A percentile compares a stretch with the other conserved stretches of the same genome.
phyloP scores from a whole-genome alignment of 2,888 invertebrate species.

The Emesis russula region DNA sequence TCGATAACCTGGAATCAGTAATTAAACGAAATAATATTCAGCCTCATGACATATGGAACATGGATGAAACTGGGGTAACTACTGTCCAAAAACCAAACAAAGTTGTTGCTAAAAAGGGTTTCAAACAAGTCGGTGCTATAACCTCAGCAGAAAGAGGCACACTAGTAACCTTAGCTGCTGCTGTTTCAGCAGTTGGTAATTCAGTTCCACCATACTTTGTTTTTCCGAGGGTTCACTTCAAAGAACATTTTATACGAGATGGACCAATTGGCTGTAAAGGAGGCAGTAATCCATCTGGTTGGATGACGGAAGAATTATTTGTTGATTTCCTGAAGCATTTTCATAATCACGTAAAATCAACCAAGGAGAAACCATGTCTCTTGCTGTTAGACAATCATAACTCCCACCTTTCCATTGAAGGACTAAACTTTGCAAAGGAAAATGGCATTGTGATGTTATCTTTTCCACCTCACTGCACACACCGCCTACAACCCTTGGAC shows the following conservation, averaged over 20 bases:
- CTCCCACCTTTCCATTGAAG: conserved; percentile 76
- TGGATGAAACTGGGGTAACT: conserved; percentile 80
- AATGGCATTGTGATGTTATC: conserved; percentile 80
- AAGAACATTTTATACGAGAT: conserved; percentile 72
- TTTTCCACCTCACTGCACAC: conserved; percentile 8
- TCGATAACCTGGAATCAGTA: background rate
- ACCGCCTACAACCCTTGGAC: background rate
- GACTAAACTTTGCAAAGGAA: conserved; percentile 80
- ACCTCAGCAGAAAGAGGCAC: conserved; percentile 91
- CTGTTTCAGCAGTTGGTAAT: conserved; percentile 89
- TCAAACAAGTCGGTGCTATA: conserved; percentile 88
- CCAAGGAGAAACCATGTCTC: conserved; percentile 70
- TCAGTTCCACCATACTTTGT: conserved; percentile 88
- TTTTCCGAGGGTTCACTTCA: conserved; percentile 79
- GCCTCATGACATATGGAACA: conserved; percentile 29
- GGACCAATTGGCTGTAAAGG: conserved; percentile 71
- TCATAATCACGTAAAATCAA: conserved; percentile 60
- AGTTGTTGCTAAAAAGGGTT: conserved; percentile 76
- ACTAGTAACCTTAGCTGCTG: conserved; percentile 88
- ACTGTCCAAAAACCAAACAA: conserved; percentile 83
- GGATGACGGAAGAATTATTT: conserved; percentile 57
- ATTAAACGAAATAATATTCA: background rate
- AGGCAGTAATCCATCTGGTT: conserved; percentile 60
- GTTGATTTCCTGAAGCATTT: background rate
- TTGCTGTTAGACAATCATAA: conserved; percentile 86